phyloP scores from a whole-genome alignment of 2,888 invertebrate genomes.

The Lapara coniferarum region DNA sequence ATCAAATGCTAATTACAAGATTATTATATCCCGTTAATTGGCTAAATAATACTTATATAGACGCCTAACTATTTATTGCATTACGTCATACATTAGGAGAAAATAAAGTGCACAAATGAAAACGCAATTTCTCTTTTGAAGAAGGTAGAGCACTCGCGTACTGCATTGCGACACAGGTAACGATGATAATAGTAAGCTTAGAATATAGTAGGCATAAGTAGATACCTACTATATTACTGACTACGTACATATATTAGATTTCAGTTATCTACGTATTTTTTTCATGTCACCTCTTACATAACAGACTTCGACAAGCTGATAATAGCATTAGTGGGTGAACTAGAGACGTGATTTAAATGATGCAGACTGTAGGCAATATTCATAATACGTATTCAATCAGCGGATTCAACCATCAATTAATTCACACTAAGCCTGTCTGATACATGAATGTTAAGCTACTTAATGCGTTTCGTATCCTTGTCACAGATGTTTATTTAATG shows the following conservation, averaged over 20 bases:
- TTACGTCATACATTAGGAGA: slow-evolving; percentile 9
- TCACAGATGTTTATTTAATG: too few species aligned
- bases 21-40: too few species aligned
- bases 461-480: neutral
- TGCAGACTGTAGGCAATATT: neutral
- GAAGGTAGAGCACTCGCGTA: slow-evolving; percentile 33
- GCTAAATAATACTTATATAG: too few species aligned
- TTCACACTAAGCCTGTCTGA: neutral
- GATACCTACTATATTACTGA: too few species aligned
- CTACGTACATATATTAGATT: too few species aligned
- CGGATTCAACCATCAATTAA: neutral
- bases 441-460: neutral
- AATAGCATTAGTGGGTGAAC: too few species aligned
- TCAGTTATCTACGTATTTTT: too few species aligned
- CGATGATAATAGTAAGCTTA: neutral
- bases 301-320: too few species aligned
- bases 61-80: neutral
- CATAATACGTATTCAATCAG: neutral
- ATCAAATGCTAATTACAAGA: too few species aligned
- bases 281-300: too few species aligned
- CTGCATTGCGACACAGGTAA: neutral
- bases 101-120: slow-evolving; percentile 37
- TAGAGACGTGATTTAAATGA: neutral
- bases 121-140: slow-evolving; percentile 46
- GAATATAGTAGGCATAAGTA: too few species aligned